A percentile compares a stretch with the other conserved stretches of the same genome.
Conservation (phyloP, 2,797 vertebrate genomes). For the Notolabrus celidotus region DNA sequence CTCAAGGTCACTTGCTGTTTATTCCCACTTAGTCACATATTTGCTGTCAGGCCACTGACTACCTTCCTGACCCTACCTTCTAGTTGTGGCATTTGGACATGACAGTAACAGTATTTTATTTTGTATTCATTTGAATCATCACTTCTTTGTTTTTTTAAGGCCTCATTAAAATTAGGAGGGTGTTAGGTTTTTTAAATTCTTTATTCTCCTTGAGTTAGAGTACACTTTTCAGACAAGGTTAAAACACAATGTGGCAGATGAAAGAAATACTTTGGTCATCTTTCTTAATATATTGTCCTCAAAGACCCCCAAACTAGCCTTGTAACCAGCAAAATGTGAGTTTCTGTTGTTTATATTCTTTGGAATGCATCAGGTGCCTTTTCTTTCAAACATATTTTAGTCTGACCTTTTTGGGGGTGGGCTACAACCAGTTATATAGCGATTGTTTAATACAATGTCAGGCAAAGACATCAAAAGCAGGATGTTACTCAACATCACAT, state of each 20-base stretch:
- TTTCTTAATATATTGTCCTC: background rate
- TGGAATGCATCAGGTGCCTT: too few species aligned
- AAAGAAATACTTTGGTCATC: background rate
- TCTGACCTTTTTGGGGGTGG: too few species aligned
- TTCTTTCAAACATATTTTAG: too few species aligned
- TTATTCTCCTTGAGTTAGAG: conserved; percentile 21
- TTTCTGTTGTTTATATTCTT: too few species aligned
- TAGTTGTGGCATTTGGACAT: conserved; percentile 31
- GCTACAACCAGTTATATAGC: too few species aligned
- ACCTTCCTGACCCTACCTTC: conserved; percentile 46
- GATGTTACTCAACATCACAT: too few species aligned
- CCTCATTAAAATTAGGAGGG: conserved; percentile 22
- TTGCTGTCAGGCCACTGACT: conserved; percentile 59
- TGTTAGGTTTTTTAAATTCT: conserved; percentile 14
- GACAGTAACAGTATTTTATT: conserved; percentile 48
- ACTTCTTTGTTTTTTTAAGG: conserved; percentile 14
- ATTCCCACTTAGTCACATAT: conserved; percentile 50
- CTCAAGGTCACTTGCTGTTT: conserved; percentile 81
- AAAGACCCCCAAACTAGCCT: background rate
- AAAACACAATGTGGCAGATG: background rate
- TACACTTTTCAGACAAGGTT: conserved; percentile 28
- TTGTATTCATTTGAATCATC: conserved; percentile 54
- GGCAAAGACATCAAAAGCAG: too few species aligned
- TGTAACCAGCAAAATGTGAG: too few species aligned
- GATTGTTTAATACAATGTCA: too few species aligned